Evolutionary conservation across 2,888 invertebrate species (phyloP).

Genomic region (Beris chalybata): DNA sequence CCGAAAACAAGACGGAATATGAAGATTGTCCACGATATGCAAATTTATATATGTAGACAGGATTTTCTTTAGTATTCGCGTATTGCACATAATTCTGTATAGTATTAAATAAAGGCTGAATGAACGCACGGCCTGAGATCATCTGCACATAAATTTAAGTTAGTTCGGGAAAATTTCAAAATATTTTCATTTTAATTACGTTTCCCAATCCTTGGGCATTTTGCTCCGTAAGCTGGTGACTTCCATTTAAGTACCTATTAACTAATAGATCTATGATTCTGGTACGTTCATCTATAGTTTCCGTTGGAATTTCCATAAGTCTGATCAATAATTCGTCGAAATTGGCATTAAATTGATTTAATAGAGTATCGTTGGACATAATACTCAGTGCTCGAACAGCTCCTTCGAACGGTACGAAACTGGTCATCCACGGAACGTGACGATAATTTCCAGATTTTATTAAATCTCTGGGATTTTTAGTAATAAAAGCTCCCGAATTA

Average conservation of each 20-base stretch:
- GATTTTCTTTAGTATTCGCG: constrained; percentile 45
- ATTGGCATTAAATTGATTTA: constrained; percentile 47
- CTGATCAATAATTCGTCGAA: constrained; percentile 48
- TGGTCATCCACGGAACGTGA: constrained; percentile 58
- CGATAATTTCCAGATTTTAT: constrained; percentile 53
- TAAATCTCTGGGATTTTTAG: constrained; percentile 53
- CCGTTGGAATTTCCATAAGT: constrained; percentile 48
- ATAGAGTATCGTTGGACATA: constrained; percentile 46
- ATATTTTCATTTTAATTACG: constrained; percentile 39
- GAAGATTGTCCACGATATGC: constrained; percentile 56
- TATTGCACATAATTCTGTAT: constrained; percentile 44
- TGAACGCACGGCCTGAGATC: constrained; percentile 58
- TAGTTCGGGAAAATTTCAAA: not conserved
- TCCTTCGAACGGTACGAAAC: constrained; percentile 58
- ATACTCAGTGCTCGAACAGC: constrained; percentile 56
- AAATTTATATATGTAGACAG: constrained; percentile 59
- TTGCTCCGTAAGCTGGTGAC: constrained; percentile 44
- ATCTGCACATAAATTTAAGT: constrained; percentile 48
- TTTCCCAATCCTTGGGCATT: constrained; percentile 48
- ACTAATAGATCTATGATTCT: constrained; percentile 42
- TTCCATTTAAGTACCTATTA: constrained; percentile 47
- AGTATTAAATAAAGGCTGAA: constrained; percentile 56
- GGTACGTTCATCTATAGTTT: constrained; percentile 36
- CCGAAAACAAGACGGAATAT: constrained; percentile 56
- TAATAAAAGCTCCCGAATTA: constrained; percentile 55